These are phyloP conservation scores for Trichosurus vulpecula DNA, from an alignment of 2,797 vertebrate species.

Conservation along the genomic window DNA sequence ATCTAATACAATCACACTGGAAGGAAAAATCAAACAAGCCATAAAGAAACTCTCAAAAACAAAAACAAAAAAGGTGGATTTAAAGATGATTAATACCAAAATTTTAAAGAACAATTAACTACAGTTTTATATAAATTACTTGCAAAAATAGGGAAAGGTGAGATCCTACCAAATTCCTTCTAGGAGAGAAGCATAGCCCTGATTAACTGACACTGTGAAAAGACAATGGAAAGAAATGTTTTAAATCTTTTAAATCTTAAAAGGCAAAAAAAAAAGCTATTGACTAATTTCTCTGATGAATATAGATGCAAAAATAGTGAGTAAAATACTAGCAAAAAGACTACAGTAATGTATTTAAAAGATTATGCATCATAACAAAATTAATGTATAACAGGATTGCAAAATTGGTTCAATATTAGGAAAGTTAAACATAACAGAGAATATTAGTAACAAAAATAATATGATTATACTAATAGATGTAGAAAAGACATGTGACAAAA, in stretches of 20 bases:
- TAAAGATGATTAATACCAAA: neutral
- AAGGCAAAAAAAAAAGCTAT: too few relatives aligned
- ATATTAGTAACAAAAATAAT: neutral
- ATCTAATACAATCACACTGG: neutral
- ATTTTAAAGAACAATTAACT: neutral
- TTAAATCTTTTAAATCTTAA: too few relatives aligned
- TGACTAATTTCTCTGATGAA: too few relatives aligned
- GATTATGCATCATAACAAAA: neutral
- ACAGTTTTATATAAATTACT: neutral
- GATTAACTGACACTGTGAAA: too few relatives aligned
- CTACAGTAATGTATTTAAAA: neutral
- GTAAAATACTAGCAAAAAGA: neutral
- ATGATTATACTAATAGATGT: neutral
- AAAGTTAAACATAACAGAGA: neutral
- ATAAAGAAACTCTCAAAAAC: neutral
- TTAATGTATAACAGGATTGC: neutral
- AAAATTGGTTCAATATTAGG: neutral
- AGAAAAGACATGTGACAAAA: neutral
- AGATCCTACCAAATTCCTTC: too few relatives aligned
- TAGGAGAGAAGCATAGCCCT: too few relatives aligned
- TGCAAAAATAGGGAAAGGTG: neutral
- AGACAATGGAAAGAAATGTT: too few relatives aligned
- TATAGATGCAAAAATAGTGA: neutral
- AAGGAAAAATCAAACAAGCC: neutral
- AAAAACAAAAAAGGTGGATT: neutral